Percentiles rank a stretch among this genome's conserved stretches.
Evolutionary conservation across 2,888 invertebrate genomes (phyloP).

Genomic region (Cephus pulcher): DNA sequence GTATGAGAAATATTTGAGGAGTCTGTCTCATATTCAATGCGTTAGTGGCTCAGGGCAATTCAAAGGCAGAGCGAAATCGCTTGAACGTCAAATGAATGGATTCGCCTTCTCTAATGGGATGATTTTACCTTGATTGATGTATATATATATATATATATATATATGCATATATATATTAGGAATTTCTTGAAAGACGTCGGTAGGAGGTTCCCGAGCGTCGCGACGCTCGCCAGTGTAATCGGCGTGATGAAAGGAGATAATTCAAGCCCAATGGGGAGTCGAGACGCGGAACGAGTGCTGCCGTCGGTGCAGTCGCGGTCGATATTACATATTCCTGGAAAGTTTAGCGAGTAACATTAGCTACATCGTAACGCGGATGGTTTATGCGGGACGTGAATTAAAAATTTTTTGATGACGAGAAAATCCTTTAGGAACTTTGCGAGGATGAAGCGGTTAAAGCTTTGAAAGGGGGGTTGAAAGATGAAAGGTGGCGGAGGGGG

Average conservation of each 20-base stretch:
- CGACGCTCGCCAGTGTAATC: background rate
- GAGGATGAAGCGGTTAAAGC: background rate
- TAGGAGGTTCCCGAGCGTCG: background rate
- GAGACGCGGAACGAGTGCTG: background rate
- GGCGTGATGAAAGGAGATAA: background rate
- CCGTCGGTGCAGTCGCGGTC: background rate
- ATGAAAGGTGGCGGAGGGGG: background rate
- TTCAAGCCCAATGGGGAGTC: background rate
- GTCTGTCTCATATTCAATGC: background rate
- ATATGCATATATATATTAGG: background rate
- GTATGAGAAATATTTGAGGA: background rate
- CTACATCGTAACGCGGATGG: background rate
- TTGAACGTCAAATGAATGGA: background rate
- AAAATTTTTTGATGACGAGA: background rate
- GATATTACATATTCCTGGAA: background rate
- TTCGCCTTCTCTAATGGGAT: background rate
- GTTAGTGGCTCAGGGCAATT: background rate
- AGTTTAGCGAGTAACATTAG: background rate
- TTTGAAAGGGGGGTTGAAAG: background rate
- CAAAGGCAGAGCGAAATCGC: background rate
- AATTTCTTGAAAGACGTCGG: background rate
- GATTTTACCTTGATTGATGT: background rate
- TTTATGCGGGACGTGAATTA: background rate
- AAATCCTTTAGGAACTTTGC: background rate
- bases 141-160: background rate